A percentile compares a stretch with the other conserved stretches of the same genome.
phyloP scores from a whole-genome alignment of 2,888 invertebrate species.

The Drosophila histrio region DNA sequence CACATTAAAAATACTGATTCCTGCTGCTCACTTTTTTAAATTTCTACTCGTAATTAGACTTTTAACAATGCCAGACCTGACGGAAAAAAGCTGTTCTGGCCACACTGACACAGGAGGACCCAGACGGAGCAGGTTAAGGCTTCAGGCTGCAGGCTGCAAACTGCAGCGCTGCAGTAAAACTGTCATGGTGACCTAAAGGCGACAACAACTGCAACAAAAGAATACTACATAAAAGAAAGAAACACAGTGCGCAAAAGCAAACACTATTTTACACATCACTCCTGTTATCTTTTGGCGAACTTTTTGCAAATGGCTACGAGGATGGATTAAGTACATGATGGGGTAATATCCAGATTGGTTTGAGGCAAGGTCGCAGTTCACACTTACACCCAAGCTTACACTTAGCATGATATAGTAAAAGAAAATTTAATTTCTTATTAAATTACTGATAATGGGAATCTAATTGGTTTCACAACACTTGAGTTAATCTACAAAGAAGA shows the following conservation, averaged over 20 bases:
- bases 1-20: no score
- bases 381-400: neutral
- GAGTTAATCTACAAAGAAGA: constrained; percentile 47
- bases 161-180: constrained; percentile 39
- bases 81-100: neutral
- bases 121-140: constrained; percentile 6
- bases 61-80: no score
- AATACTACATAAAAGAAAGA: constrained; percentile 1
- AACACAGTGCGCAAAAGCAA: constrained; percentile 37
- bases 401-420: neutral
- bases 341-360: neutral
- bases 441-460: neutral
- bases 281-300: constrained; percentile 3
- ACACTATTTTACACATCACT: constrained; percentile 13
- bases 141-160: constrained; percentile 19
- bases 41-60: no score
- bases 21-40: no score
- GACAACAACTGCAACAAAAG: constrained; percentile 51
- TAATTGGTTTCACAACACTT: constrained; percentile 65
- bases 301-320: neutral
- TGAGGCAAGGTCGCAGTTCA: neutral
- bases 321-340: neutral
- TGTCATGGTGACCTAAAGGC: constrained; percentile 65
- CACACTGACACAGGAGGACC: no score
- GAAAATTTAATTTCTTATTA: neutral